phyloP scores from a whole-genome alignment of 2,113 vertebrate genomes.

The Artemisiospiza belli region DNA sequence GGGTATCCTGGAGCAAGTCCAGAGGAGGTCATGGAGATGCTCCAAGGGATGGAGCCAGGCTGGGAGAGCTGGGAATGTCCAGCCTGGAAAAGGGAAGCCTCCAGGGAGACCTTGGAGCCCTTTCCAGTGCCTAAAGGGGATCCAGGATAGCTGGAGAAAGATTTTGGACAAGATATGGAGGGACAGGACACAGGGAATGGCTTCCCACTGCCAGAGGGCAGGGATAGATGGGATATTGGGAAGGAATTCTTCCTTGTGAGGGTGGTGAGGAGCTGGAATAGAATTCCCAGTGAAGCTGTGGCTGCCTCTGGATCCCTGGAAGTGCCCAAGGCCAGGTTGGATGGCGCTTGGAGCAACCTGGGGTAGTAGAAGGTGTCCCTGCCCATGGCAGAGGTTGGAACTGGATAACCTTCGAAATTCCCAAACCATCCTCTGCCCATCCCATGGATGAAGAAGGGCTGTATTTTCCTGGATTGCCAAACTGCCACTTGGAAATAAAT shows the following conservation, averaged over 20 bases:
- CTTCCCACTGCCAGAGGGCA: not conserved
- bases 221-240: no score
- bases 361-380: not conserved
- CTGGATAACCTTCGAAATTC: not conserved
- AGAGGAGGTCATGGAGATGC: fast-evolving
- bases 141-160: not conserved
- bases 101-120: fast-evolving
- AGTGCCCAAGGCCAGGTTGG: fast-evolving
- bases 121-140: not conserved
- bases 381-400: not conserved
- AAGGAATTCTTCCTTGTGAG: fast-evolving
- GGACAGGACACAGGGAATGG: not conserved
- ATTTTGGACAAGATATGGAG: not conserved
- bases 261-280: fast-evolving
- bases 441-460: not conserved
- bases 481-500: not conserved
- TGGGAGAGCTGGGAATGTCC: not conserved
- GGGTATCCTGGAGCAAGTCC: not conserved
- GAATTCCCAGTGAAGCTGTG: not conserved
- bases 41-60: not conserved
- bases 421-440: not conserved
- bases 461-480: not conserved
- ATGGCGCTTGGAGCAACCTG: fast-evolving
- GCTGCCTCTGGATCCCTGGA: not conserved
- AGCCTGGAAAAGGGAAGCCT: fast-evolving